Evolutionary conservation across 2,888 invertebrate species (phyloP).

Genomic region (Azorinus chamasolen): DNA sequence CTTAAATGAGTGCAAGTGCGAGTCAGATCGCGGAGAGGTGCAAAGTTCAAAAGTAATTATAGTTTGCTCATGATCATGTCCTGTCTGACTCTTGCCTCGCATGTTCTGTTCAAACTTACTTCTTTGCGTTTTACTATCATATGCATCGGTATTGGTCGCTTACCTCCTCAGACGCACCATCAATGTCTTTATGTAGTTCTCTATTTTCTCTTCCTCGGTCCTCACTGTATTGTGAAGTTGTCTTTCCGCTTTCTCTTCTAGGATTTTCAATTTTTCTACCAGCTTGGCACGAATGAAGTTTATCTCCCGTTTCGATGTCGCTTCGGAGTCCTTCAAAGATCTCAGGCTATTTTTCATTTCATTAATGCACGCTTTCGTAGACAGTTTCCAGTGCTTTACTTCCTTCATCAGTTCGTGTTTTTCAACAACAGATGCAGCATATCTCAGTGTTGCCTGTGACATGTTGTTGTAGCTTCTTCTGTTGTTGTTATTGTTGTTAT

Average conservation of each 20-base stretch:
- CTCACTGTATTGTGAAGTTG: constrained; percentile 29
- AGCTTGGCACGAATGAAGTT: constrained; percentile 38
- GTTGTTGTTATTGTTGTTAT: constrained; percentile 43
- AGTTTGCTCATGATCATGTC: too few relatives aligned
- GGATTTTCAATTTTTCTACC: constrained; percentile 35
- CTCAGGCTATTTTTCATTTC: constrained; percentile 36
- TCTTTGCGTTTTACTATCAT: too few relatives aligned
- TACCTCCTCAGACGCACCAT: constrained; percentile 41
- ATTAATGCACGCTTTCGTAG: constrained; percentile 31
- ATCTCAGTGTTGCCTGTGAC: constrained; percentile 48
- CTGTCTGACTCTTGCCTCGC: too few relatives aligned
- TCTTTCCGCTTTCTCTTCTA: constrained; percentile 44
- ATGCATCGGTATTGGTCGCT: background rate
- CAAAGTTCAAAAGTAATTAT: background rate
- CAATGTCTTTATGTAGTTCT: constrained; percentile 35
- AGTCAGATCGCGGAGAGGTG: too few relatives aligned
- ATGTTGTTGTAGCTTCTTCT: constrained; percentile 36
- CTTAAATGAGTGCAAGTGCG: background rate
- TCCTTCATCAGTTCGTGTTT: constrained; percentile 46
- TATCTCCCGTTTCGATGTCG: constrained; percentile 45
- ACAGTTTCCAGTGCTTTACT: constrained; percentile 52
- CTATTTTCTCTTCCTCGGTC: constrained; percentile 41
- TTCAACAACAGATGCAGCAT: constrained; percentile 21
- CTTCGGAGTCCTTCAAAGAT: constrained; percentile 36
- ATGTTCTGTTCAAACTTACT: too few relatives aligned